phyloP scores from a whole-genome alignment of 2,888 invertebrate genomes.

The Drosophila subquinaria region DNA sequence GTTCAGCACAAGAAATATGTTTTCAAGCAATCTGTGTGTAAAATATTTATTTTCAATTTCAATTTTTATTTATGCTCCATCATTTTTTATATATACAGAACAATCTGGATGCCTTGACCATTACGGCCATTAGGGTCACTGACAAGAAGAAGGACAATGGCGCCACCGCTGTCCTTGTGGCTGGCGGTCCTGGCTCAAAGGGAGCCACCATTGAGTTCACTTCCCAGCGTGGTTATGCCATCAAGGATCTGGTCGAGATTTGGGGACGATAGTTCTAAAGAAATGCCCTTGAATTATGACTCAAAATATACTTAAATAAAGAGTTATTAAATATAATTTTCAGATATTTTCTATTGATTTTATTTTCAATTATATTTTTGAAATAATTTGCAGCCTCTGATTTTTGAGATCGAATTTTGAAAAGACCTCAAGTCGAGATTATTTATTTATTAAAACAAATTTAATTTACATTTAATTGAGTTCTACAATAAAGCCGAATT shows the following conservation, averaged over 20 bases:
- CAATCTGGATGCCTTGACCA: conserved; percentile 64
- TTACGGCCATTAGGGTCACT: conserved; percentile 68
- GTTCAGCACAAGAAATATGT: conserved; percentile 64
- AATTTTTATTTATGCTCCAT: neutral
- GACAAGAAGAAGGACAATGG: conserved; percentile 77
- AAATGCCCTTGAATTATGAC: neutral
- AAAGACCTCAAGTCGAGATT: too few species aligned
- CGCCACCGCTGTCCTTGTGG: conserved; percentile 82
- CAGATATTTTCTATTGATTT: too few species aligned
- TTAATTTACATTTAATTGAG: too few species aligned
- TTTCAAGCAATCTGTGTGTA: conserved; percentile 73
- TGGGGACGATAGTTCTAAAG: conserved; percentile 51
- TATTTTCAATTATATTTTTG: too few species aligned
- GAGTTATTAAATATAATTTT: neutral
- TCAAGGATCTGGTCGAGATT: conserved; percentile 81
- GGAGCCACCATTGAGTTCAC: conserved; percentile 85
- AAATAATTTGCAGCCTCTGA: too few species aligned
- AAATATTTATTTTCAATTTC: neutral
- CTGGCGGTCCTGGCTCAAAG: conserved; percentile 86
- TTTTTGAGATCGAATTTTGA: too few species aligned
- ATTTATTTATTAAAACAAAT: too few species aligned
- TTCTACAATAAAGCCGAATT: too few species aligned
- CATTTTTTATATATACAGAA: conserved; percentile 35
- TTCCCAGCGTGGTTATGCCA: conserved; percentile 85
- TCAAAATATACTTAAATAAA: conserved; percentile 34